Percentiles rank a stretch among this genome's conserved stretches.
Evolutionary conservation across 2,797 vertebrate species (phyloP).

Genomic region (Apogon hyalosoma): DNA sequence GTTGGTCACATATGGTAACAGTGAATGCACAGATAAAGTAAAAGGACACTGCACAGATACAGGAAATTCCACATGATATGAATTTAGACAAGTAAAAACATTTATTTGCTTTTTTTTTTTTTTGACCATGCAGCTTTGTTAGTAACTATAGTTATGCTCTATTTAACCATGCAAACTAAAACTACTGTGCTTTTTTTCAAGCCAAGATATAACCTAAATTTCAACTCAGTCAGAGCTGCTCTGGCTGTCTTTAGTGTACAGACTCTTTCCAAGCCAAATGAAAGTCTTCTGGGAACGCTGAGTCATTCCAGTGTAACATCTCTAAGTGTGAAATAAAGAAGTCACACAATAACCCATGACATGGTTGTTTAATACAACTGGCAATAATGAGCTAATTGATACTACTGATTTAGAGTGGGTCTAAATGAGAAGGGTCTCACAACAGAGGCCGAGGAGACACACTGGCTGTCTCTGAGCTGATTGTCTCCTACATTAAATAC

Average conservation of each 20-base stretch:
- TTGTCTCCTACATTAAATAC: constrained; percentile 31
- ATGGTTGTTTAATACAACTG: constrained; percentile 24
- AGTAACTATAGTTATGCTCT: not conserved
- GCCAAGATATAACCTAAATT: constrained; percentile 4
- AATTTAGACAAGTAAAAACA: no score
- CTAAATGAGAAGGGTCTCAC: constrained; percentile 18
- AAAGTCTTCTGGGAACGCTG: constrained; percentile 11
- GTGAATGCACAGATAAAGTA: no score
- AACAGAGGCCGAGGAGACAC: constrained; percentile 16
- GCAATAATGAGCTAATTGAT: constrained; percentile 48
- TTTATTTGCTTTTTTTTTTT: no score
- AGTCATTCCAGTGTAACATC: constrained; percentile 24
- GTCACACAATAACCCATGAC: constrained; percentile 20
- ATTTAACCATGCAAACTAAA: not conserved
- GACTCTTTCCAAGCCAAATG: constrained; percentile 22
- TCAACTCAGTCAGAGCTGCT: constrained; percentile 7
- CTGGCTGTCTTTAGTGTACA: constrained; percentile 1
- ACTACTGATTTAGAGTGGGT: constrained; percentile 40
- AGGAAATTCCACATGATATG: no score
- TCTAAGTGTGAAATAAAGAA: constrained; percentile 38
- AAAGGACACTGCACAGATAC: no score
- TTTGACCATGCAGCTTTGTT: not conserved
- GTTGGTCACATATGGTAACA: no score
- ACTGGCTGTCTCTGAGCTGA: constrained; percentile 20
- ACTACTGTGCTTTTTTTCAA: not conserved